Evolutionary conservation across 37 sponge, comb jelly and placozoan genomes (phyloP).

Genomic region (Axinella damicornis): DNA sequence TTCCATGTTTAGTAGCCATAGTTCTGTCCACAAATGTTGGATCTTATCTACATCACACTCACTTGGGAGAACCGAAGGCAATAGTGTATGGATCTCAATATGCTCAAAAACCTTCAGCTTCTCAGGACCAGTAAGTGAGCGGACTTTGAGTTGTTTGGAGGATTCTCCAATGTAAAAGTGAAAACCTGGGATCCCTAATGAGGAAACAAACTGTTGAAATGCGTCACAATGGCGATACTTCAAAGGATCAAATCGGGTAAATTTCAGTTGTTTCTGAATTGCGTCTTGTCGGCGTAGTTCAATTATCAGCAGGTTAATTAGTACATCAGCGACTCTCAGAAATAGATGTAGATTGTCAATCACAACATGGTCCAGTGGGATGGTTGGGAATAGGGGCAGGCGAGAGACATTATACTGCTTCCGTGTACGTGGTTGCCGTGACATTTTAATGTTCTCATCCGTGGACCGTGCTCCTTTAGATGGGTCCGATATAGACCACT

Average conservation of each 20-base stretch:
- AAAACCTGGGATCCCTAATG: not conserved
- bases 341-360: constrained; percentile 28
- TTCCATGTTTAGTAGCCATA: not conserved
- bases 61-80: not conserved
- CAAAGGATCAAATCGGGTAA: not conserved
- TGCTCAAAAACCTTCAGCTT: constrained; percentile 1
- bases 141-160: constrained; percentile 8
- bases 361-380: constrained; percentile 12
- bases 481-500: constrained; percentile 17
- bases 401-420: constrained; percentile 6
- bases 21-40: constrained; percentile 22
- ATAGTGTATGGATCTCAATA: constrained; percentile 10
- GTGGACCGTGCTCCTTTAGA: constrained; percentile 25
- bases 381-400: constrained; percentile 4
- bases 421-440: not conserved
- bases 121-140: constrained; percentile 25
- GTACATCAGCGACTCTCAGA: constrained; percentile 18
- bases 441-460: constrained; percentile 14
- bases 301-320: constrained; percentile 17
- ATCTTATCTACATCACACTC: not conserved
- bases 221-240: not conserved
- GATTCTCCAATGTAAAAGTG: not conserved
- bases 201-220: no score
- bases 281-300: constrained; percentile 9
- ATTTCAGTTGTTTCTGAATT: not conserved